phyloP scores from a whole-genome alignment of 2,113 vertebrate genomes.

The Passerina amoena region DNA sequence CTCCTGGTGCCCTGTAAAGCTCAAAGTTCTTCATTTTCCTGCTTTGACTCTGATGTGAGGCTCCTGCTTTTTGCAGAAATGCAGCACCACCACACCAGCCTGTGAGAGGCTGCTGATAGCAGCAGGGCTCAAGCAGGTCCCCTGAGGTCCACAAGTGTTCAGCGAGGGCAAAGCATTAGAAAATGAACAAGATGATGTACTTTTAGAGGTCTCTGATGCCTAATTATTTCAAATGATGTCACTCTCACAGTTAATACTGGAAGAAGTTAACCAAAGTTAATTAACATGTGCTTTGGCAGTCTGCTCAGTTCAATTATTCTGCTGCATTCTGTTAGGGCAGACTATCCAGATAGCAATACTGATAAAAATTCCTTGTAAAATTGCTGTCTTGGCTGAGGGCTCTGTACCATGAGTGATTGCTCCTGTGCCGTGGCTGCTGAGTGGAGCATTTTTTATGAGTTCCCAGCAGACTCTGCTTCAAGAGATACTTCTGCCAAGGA shows the following conservation, averaged over 20 bases:
- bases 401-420: not conserved
- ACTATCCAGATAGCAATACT: not conserved
- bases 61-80: not conserved
- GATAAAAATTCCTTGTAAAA: not conserved
- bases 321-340: not conserved
- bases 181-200: not conserved
- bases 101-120: not conserved
- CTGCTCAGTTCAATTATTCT: constrained; percentile 37
- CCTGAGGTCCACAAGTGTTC: not conserved
- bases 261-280: constrained; percentile 44
- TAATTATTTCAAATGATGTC: not conserved
- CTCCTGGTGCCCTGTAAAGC: not conserved
- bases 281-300: constrained; percentile 29
- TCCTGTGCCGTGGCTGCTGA: not conserved
- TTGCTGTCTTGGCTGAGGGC: not conserved
- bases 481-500: not conserved
- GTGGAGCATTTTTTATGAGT: not conserved
- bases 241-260: not conserved
- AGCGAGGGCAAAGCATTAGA: not conserved
- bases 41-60: not conserved
- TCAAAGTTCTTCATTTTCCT: not conserved
- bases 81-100: not conserved
- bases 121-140: not conserved
- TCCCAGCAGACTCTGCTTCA: not conserved
- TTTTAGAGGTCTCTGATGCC: constrained; percentile 22